phyloP scores from a whole-genome alignment of 2,797 vertebrate species.

The Phrynocephalus vlangalii region DNA sequence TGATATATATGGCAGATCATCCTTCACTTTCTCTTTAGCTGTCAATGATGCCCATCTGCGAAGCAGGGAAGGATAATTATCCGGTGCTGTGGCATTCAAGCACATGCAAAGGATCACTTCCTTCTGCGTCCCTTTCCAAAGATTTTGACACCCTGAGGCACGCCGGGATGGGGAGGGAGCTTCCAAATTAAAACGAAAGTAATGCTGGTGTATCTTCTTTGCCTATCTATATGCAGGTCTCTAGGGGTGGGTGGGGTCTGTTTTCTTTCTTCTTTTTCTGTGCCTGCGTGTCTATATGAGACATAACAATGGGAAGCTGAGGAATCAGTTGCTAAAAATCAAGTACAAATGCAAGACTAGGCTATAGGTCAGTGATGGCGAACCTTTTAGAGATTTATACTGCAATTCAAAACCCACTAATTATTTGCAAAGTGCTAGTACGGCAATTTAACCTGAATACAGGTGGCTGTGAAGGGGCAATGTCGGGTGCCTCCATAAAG shows the following conservation, averaged over 20 bases:
- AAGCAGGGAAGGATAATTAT: slow-evolving; percentile 44
- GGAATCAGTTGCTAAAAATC: not conserved
- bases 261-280: not conserved
- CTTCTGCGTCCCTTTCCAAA: slow-evolving; percentile 1
- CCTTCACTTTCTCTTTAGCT: slow-evolving; percentile 43
- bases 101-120: slow-evolving; percentile 46
- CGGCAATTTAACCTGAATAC: too few relatives aligned
- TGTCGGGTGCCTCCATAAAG: too few relatives aligned
- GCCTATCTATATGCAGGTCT: not conserved
- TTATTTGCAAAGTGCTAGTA: too few relatives aligned
- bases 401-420: too few relatives aligned
- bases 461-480: too few relatives aligned
- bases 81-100: slow-evolving; percentile 57
- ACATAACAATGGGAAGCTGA: not conserved
- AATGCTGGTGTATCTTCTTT: not conserved
- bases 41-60: slow-evolving; percentile 49
- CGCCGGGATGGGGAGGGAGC: too few relatives aligned
- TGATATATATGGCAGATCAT: slow-evolving; percentile 34
- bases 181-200: not conserved
- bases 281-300: not conserved
- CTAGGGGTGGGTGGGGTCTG: not conserved
- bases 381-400: too few relatives aligned
- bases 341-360: too few relatives aligned
- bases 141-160: not conserved
- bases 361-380: too few relatives aligned